Evolutionary conservation across 2,888 invertebrate genomes (phyloP).

Genomic region (Drosophila stalkeri): DNA sequence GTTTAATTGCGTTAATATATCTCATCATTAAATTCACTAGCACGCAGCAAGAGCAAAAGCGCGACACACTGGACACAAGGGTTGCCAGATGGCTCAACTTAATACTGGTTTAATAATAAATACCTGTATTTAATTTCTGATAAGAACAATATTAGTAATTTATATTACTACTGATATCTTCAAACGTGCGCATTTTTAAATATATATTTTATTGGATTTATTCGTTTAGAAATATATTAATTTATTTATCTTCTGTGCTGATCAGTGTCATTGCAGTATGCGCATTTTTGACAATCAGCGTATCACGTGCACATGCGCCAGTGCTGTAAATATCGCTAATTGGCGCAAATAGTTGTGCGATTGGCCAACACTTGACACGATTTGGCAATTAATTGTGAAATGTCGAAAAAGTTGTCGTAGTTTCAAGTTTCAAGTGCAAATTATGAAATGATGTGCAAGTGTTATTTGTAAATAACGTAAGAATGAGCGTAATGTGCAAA

Average conservation of each 20-base stretch:
- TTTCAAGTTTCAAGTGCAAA: background rate
- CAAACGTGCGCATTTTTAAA: background rate
- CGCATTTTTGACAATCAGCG: background rate
- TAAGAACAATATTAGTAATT: background rate
- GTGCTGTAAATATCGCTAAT: conserved; percentile 8
- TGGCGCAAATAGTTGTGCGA: background rate
- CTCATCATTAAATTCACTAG: background rate
- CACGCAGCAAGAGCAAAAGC: background rate
- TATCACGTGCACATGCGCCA: background rate
- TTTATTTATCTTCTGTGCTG: background rate
- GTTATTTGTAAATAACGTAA: background rate
- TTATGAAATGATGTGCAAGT: background rate
- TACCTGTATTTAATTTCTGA: background rate
- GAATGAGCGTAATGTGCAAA: background rate
- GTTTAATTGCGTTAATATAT: conserved; percentile 50
- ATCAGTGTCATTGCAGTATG: background rate
- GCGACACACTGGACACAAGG: background rate
- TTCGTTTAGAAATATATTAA: background rate
- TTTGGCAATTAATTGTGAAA: background rate
- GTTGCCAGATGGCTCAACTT: background rate
- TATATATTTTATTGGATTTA: background rate
- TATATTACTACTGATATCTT: background rate
- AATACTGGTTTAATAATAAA: background rate
- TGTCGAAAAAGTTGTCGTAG: background rate
- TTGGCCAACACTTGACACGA: background rate